phyloP scores from a whole-genome alignment of 2,888 invertebrate genomes.

The Mactromeris polynyma region DNA sequence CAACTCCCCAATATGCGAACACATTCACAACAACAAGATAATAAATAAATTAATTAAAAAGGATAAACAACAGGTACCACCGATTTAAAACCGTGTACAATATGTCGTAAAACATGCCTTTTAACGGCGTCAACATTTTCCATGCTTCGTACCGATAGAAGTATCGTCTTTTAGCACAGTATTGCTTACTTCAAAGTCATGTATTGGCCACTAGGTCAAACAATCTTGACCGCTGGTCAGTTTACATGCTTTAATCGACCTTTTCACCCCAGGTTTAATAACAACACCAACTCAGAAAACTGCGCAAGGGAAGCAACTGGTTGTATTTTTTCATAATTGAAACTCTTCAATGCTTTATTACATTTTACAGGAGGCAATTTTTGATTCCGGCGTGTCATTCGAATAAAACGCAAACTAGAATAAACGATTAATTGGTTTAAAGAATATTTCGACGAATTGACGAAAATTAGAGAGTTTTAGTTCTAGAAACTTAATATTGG shows the following conservation, averaged over 20 bases:
- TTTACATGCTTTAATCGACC: slow-evolving; percentile 54
- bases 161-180: slow-evolving; percentile 36
- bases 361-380: too few relatives aligned
- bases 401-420: too few relatives aligned
- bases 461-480: too few relatives aligned
- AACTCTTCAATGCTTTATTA: not conserved
- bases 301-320: slow-evolving; percentile 42
- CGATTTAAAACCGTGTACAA: too few relatives aligned
- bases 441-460: too few relatives aligned
- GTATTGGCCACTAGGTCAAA: slow-evolving; percentile 65
- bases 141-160: not conserved
- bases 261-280: slow-evolving; percentile 47
- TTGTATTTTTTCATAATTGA: not conserved
- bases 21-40: too few relatives aligned
- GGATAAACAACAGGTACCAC: too few relatives aligned
- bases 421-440: too few relatives aligned
- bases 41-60: too few relatives aligned
- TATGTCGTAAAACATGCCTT: slow-evolving; percentile 15
- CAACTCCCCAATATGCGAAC: too few relatives aligned
- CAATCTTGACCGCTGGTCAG: slow-evolving; percentile 61
- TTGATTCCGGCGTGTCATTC: too few relatives aligned
- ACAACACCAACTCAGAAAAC: not conserved
- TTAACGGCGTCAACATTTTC: not conserved
- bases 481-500: too few relatives aligned
- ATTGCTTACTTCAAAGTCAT: slow-evolving; percentile 38